Conservation (phyloP, 2,797 vertebrate genomes). For the Alca torda region DNA sequence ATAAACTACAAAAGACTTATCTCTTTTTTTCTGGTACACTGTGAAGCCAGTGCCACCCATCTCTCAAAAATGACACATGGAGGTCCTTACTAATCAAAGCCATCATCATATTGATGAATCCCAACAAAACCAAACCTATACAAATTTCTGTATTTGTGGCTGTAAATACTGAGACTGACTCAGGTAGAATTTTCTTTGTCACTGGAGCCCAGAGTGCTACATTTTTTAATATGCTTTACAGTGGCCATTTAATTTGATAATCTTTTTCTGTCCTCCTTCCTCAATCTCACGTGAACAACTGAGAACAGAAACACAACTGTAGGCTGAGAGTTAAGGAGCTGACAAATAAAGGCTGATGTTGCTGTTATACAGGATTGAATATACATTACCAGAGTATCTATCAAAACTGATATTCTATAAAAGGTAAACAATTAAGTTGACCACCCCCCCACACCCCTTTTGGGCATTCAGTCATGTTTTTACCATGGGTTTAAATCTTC, state of each 20-base stretch:
- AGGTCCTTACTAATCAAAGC: not conserved
- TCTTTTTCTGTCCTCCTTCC: not conserved
- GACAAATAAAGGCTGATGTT: not conserved
- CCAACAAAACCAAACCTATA: not conserved
- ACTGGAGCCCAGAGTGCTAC: not conserved
- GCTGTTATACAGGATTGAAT: not conserved
- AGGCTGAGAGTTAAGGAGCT: not conserved
- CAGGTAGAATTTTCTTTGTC: not conserved
- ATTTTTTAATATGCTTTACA: not conserved
- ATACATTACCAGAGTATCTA: not conserved
- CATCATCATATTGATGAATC: not conserved
- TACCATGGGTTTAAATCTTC: not conserved
- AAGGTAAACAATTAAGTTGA: not conserved
- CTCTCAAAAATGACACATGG: not conserved
- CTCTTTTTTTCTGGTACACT: not conserved
- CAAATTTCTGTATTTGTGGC: not conserved
- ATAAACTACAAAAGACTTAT: not conserved
- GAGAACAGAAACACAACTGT: not conserved
- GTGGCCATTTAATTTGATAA: not conserved
- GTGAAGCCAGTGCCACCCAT: not conserved
- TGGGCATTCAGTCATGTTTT: not conserved
- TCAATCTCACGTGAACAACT: rapidly evolving
- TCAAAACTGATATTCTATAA: not conserved
- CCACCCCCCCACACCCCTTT: not conserved
- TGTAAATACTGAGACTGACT: not conserved